Evolutionary conservation across 2,888 invertebrate genomes (phyloP), one percentile per base, ranked within the genome.

Genomic region (Pterobdella sp.): DNA sequence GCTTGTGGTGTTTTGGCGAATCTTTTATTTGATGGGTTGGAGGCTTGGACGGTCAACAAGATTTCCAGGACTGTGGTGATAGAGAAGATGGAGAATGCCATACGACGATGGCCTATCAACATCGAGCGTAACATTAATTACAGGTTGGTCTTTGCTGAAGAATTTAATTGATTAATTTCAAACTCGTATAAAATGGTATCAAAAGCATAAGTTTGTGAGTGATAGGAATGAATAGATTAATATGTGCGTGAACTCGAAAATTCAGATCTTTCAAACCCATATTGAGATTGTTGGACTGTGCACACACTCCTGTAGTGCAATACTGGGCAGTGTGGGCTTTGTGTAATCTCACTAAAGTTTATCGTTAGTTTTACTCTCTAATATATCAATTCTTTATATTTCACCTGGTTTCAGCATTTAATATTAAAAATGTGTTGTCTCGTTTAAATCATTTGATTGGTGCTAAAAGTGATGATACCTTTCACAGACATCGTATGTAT

Each of bases 291-390:
- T 87, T 94, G 66, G 87, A 88, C 76, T 76, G 80, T 64, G 89
- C 90, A 72, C 89, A 90, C 79, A 93, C 94, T 0, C 91, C 92
- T 0, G 90, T 92, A 82, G 94, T 93, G 83, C 94, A 94, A 83
- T 90, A 93, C 82, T 96, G 96, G 96, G 94, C 95, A 1, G 90
- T 91, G 7, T 97, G 96, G 96, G 96, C 96, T 0, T 86, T 97
- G 75, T 94, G 95, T 68, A 97, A 97, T 85, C 88, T 97, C 75
- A 97, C 96, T 68, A 90, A 88, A 75, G 92, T 94, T 36, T 93
- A 93, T 83, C 91, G 93, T 91, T 84, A 89, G 91, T 90, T 49
- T 72, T 64, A 2, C 49, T 26, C 32, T 14, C 69, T 37, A 34
- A 66, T 68, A 65, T 42, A 35, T 26, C 68, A 72, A 31, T 32